Conservation (phyloP, 2,888 invertebrate species). For the Brachyptera risi region DNA sequence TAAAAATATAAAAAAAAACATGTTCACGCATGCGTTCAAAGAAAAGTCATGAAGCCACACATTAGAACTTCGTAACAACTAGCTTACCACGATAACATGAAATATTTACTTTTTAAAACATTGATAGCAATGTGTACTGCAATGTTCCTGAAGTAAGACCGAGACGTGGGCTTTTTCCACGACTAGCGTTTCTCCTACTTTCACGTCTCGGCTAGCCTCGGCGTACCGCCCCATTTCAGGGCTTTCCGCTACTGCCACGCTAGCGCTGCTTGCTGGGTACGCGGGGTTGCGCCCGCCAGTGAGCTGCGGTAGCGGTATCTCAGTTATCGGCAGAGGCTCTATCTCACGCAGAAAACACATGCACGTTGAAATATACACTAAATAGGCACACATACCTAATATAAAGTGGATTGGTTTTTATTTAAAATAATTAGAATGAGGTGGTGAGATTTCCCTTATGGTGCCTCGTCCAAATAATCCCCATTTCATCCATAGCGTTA, state of each 20-base stretch:
- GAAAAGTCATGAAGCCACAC: no score
- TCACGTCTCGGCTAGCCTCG: conserved; percentile 62
- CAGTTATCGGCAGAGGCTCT: neutral
- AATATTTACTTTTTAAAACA: conserved; percentile 59
- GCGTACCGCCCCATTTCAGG: conserved; percentile 67
- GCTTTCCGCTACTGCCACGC: conserved; percentile 60
- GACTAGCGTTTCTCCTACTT: conserved; percentile 66
- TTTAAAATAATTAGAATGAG: no score
- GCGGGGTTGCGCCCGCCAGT: conserved; percentile 43
- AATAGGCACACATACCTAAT: no score
- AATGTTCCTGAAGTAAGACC: conserved; percentile 63
- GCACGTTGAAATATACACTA: neutral
- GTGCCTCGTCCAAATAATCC: no score
- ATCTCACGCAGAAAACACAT: no score
- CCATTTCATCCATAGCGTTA: no score
- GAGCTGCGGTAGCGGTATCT: neutral
- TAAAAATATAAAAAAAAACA: no score
- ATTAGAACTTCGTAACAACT: no score
- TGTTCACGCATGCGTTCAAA: no score
- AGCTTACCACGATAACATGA: no score
- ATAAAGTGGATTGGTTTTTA: no score
- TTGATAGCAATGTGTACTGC: conserved; percentile 65
- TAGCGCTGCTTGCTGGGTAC: conserved; percentile 58
- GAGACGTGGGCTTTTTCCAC: conserved; percentile 70
- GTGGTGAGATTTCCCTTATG: no score